These are phyloP conservation scores for Acanthurus lineatus DNA, from an alignment of 2,797 vertebrate genomes.

Conservation along the genomic window DNA sequence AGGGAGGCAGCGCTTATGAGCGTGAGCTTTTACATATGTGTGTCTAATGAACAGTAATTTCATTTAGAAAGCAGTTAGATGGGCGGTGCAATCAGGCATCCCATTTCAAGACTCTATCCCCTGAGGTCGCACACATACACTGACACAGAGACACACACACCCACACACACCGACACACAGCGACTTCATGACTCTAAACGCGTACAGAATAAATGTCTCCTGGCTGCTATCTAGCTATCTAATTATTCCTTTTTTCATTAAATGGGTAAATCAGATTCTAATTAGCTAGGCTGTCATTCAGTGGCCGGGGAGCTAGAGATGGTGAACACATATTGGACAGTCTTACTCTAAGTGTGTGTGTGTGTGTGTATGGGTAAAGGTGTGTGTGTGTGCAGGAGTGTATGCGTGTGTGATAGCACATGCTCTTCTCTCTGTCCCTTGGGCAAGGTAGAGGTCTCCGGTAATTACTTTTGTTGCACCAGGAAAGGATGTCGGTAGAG, in stretches of 20 bases:
- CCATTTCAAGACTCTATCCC: conserved; percentile 80
- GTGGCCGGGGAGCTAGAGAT: conserved; percentile 74
- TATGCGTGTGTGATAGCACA: conserved; percentile 63
- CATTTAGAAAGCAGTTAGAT: conserved; percentile 78
- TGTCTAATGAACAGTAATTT: conserved; percentile 76
- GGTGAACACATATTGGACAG: conserved; percentile 79
- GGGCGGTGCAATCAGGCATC: conserved; percentile 68
- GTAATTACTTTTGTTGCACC: conserved; percentile 86
- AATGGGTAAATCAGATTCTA: conserved; percentile 89
- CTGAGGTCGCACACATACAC: conserved; percentile 75
- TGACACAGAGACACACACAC: conserved; percentile 77
- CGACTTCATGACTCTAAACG: conserved; percentile 52
- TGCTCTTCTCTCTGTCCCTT: conserved; percentile 80
- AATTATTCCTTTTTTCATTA: conserved; percentile 85
- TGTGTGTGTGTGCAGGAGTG: too few species aligned
- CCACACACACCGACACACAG: conserved; percentile 73
- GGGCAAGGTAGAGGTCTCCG: conserved; percentile 77
- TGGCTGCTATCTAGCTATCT: conserved; percentile 84
- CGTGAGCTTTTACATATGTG: conserved; percentile 55
- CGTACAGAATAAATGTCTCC: conserved; percentile 80
- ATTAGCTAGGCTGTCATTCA: conserved; percentile 88
- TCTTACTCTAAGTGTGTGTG: conserved; percentile 54
- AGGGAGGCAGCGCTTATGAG: conserved; percentile 19
- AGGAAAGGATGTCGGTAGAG: conserved; percentile 70
- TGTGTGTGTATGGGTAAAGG: conserved; percentile 26